A percentile compares a stretch with the other conserved stretches of the same genome.
Evolutionary conservation across 2,113 vertebrate species (phyloP).

Genomic region (Gymnarchus niloticus): DNA sequence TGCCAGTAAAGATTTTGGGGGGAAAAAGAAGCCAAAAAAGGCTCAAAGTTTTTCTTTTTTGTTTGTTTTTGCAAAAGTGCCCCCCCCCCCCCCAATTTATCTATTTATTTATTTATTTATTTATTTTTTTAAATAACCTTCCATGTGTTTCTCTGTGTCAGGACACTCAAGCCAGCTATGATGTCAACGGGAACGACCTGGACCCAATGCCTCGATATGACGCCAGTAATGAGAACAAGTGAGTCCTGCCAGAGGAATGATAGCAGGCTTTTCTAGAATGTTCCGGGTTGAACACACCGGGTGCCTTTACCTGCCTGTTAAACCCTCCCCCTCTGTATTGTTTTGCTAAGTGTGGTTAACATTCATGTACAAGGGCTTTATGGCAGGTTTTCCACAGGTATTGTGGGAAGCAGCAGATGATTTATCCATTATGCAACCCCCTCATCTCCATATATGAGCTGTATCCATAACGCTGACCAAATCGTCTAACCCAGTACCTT

Average conservation of each 20-base stretch:
- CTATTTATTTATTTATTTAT: too few species aligned
- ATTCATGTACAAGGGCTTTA: not conserved
- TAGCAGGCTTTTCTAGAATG: not conserved
- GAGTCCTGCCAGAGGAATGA: conserved; percentile 50
- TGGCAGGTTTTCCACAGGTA: not conserved
- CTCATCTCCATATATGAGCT: not conserved
- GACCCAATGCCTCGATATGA: conserved; percentile 98
- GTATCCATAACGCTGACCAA: not conserved
- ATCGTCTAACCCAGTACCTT: not conserved
- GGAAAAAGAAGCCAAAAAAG: too few species aligned
- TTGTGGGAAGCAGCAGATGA: not conserved
- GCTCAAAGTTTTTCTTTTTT: too few species aligned
- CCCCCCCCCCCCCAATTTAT: not conserved
- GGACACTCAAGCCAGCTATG: conserved; percentile 93
- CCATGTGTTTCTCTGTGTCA: conserved; percentile 50
- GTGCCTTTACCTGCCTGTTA: not conserved
- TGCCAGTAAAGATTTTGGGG: too few species aligned
- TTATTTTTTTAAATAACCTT: too few species aligned
- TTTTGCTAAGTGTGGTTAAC: not conserved
- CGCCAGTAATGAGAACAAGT: conserved; percentile 99
- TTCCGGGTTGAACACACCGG: not conserved
- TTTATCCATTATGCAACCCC: not conserved
- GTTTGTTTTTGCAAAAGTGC: not conserved
- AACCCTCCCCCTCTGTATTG: not conserved
- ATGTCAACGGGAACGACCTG: conserved; percentile 95